Conservation (phyloP, 2,113 vertebrate species). For the Steatornis caripensis region DNA sequence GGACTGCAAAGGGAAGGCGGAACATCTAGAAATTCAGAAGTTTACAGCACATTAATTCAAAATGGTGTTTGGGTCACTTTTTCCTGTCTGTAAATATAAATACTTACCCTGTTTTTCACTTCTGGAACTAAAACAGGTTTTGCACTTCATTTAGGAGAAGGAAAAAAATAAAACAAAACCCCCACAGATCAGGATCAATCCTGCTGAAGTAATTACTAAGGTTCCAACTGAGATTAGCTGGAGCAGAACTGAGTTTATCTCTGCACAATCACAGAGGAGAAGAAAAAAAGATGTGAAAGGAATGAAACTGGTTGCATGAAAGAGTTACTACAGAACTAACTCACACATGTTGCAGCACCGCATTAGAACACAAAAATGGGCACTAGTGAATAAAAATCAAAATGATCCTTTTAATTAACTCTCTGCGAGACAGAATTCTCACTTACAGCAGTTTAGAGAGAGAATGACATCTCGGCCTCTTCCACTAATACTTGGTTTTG, state of each 20-base stretch:
- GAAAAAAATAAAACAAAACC: background rate
- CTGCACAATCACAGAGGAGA: background rate
- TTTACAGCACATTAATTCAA: background rate
- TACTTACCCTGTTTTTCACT: background rate
- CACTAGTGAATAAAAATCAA: background rate
- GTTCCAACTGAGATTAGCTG: background rate
- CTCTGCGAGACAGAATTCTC: background rate
- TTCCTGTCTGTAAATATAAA: background rate
- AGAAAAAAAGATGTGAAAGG: background rate
- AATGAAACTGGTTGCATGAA: background rate
- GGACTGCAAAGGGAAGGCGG: background rate
- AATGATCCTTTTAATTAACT: background rate
- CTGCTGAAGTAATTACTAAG: background rate
- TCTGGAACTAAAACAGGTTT: background rate
- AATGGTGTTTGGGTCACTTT: background rate
- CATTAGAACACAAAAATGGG: background rate
- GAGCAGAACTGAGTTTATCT: background rate
- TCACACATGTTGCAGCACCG: background rate
- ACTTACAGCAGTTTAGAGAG: background rate
- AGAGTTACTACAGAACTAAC: background rate
- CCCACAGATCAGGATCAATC: background rate
- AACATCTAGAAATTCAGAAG: background rate
- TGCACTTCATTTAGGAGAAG: background rate
- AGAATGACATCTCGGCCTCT: background rate
- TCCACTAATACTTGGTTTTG: background rate